Evolutionary conservation across 1,140 invertebrate genomes (phyloP), one percentile per base, ranked within the genome.

Genomic region (Zaprionus lachaisei): DNA sequence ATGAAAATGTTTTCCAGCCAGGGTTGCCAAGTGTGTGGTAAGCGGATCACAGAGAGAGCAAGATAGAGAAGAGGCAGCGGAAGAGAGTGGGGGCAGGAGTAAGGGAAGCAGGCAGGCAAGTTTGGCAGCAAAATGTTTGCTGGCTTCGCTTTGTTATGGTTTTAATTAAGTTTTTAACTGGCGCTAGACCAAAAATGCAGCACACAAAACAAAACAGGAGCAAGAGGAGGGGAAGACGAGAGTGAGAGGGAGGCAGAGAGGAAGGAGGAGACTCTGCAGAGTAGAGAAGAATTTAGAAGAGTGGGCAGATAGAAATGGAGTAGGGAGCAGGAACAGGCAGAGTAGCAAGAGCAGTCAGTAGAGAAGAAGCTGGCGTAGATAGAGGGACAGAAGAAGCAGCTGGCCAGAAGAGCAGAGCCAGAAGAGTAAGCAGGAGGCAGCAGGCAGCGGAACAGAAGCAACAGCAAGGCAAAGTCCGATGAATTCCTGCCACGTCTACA

Each of bases 151-250:
- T 84, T 89, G 84, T 89, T 89, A 77, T 90, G 85, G 75, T 89
- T 89, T 89, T 89, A 89, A 89, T 89, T 89, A 89, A 89, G 84
- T 89, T 89, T 76, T 87, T 87, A 84, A 89, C 85, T 87, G 83
- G 83, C 83, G 81, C 81, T 73, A 67, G 83, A 79, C 77, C 80
- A 86, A 79, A 84, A 80, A 82, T 14, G 77, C 83, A 77, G 66
- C 67, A 72, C 70, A 70, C 73, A 64, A 41, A 65, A 72, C 28
- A 41, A 44, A 55, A 28, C n/a, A 49, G 22, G 0, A 17, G 22
- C 5, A 12, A 17, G 6, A 54, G 49, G 1, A 54, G 49, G 20
- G 4, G 15, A 12, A 31, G 24, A 2, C 2, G 51, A 6, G 15
- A 4, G 5, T 22, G 3, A 54, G 24, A 12, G 11, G 20, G 2